Evolutionary conservation across 1,140 invertebrate genomes (phyloP), one percentile per base, ranked within the genome.

Genomic region (Bilobella aurantiaca): DNA sequence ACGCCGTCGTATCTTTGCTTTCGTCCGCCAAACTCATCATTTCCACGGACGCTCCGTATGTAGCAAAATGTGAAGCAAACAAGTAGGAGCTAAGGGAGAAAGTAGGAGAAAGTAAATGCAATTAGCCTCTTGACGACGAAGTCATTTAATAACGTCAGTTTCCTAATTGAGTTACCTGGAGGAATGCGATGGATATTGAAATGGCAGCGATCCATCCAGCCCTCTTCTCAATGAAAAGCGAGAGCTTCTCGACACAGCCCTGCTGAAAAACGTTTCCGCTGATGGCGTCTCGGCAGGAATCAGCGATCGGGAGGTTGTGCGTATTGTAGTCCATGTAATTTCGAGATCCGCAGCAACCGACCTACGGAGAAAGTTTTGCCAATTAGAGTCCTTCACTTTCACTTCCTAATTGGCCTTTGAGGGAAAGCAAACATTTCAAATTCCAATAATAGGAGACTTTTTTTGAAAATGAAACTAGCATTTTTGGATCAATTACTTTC

Each of bases 251-350:
- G 0, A 90, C 86, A 73, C 91, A 93, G 16, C 90, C 89, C 72
- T 91, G 85, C 75, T 87, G 89, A 77, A 86, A 93, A 12, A 89
- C 87, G 76, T 92, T 91, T 49, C 91, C 91, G 3, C 88, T 92
- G 1, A 91, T 87, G 0, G 87, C 86, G 75, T 93, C 89, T 5
- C 91, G 82, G 71, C 91, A 93, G 62, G 88, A 86, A 14, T 83
- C 81, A 1, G 90, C 89, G 31, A 92, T 73, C 0, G 89, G 88
- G 74, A 90, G 87, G 67, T 83, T 81, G 69, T 89, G 71, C 29
- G 78, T 81, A 58, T 88, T 78, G 78, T 88, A 93, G 76, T 93
- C 91, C 75, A 83, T 84, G 0, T 89, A 84, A 0, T 88, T 89
- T 59, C 86, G 83, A 0, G 89, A 88, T 12, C 91, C 91, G 67